phyloP scores from a whole-genome alignment of 2,113 vertebrate genomes.

The Jacana jacana region DNA sequence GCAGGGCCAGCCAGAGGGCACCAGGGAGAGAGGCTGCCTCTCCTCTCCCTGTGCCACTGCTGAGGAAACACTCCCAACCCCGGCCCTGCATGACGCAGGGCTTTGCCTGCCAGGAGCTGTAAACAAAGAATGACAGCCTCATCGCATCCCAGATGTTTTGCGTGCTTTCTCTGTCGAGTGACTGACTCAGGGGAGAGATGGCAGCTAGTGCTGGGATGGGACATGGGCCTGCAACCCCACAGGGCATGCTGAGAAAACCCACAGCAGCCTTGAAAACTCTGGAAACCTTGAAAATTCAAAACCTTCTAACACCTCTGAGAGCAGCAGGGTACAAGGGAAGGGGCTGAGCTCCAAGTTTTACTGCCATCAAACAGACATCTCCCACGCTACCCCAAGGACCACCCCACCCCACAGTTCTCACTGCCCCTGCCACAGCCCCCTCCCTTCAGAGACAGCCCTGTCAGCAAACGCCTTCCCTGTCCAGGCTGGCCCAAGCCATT shows the following conservation, averaged over 20 bases:
- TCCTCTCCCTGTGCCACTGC: neutral
- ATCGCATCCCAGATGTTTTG: slow-evolving; percentile 39
- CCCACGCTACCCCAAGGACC: neutral
- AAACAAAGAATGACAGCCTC: slow-evolving; percentile 47
- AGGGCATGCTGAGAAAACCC: neutral
- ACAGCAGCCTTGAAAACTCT: neutral
- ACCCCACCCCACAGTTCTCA: neutral
- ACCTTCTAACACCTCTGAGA: neutral
- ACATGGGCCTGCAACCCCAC: neutral
- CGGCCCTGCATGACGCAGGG: neutral
- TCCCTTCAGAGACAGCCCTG: neutral
- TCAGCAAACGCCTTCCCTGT: neutral
- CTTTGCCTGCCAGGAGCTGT: slow-evolving; percentile 49
- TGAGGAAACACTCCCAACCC: neutral
- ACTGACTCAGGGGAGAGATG: neutral
- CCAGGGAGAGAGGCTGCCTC: accelerated
- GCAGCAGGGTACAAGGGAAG: neutral
- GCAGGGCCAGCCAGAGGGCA: neutral
- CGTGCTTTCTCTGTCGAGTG: neutral
- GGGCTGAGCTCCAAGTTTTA: neutral
- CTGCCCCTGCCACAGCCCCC: neutral
- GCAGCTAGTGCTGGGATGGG: neutral
- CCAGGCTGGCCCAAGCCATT: neutral
- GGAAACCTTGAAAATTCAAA: neutral
- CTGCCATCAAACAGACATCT: neutral